Conservation (phyloP, 2,113 vertebrate species). For the Columbina picui region DNA sequence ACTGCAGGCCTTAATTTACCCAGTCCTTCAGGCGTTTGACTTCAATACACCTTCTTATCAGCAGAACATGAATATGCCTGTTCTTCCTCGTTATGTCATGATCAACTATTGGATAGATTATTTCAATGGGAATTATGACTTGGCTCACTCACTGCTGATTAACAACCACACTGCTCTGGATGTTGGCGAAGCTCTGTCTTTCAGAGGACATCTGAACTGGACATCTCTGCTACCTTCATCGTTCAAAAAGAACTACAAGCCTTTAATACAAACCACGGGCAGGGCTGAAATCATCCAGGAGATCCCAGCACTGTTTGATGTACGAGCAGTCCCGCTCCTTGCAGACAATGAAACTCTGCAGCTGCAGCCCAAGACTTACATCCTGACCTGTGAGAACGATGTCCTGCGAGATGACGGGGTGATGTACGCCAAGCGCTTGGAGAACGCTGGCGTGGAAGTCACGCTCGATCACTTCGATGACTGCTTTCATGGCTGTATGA, state of each 20-base stretch:
- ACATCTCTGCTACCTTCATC: conserved; percentile 78
- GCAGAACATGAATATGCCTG: conserved; percentile 88
- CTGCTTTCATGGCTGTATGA: conserved; percentile 94
- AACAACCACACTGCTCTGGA: conserved; percentile 93
- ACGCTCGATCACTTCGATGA: conserved; percentile 90
- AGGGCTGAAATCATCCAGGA: conserved; percentile 70
- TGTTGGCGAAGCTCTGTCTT: conserved; percentile 61
- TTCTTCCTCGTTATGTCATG: conserved; percentile 87
- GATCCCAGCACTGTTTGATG: conserved; percentile 85
- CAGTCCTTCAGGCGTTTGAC: conserved; percentile 92
- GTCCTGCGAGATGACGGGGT: conserved; percentile 92
- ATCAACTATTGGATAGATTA: conserved; percentile 91
- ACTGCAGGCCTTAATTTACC: conserved; percentile 92
- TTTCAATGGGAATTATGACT: conserved; percentile 79
- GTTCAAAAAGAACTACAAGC: conserved; percentile 83
- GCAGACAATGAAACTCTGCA: conserved; percentile 80
- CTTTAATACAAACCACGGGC: conserved; percentile 76
- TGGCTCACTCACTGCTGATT: conserved; percentile 81
- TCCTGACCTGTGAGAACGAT: conserved; percentile 94
- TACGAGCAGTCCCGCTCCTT: conserved; percentile 84
- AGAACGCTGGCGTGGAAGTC: conserved; percentile 85
- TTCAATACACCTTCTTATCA: conserved; percentile 94
- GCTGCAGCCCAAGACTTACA: conserved; percentile 85
- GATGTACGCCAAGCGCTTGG: conserved; percentile 89
- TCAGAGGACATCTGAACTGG: conserved; percentile 85